Percentiles rank a stretch among this genome's conserved stretches.
phyloP scores from a whole-genome alignment of 2,888 invertebrate genomes.

The Rhopalosiphum nymphaeae region DNA sequence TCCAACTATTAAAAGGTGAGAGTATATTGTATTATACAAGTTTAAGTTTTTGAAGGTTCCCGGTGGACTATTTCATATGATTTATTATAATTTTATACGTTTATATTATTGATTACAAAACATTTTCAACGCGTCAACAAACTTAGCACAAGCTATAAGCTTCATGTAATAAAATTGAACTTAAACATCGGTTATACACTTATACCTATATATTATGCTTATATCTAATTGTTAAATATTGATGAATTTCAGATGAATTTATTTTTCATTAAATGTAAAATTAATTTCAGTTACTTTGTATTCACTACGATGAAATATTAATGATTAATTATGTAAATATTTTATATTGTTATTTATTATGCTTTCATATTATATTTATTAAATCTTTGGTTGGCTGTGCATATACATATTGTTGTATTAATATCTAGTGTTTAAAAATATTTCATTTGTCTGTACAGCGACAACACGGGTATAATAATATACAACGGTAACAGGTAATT shows the following conservation, averaged over 20 bases:
- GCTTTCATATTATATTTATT: not conserved
- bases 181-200: not conserved
- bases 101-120: not conserved
- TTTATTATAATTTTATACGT: constrained; percentile 3
- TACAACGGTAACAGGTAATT: not conserved
- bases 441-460: not conserved
- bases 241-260: not conserved
- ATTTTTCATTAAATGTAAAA: not conserved
- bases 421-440: not conserved
- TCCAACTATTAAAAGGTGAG: not conserved
- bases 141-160: not conserved
- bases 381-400: not conserved
- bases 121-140: not conserved
- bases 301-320: not conserved
- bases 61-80: not conserved
- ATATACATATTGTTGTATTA: not conserved
- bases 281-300: not conserved
- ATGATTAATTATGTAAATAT: not conserved
- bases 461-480: not conserved
- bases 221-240: not conserved
- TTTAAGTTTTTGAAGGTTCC: constrained; percentile 23
- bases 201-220: not conserved
- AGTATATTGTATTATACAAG: not conserved
- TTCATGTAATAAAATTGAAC: not conserved
- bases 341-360: not conserved